These are phyloP conservation scores for Ariolimax columbianus DNA, from an alignment of 2,888 invertebrate species.

Conservation along the genomic window DNA sequence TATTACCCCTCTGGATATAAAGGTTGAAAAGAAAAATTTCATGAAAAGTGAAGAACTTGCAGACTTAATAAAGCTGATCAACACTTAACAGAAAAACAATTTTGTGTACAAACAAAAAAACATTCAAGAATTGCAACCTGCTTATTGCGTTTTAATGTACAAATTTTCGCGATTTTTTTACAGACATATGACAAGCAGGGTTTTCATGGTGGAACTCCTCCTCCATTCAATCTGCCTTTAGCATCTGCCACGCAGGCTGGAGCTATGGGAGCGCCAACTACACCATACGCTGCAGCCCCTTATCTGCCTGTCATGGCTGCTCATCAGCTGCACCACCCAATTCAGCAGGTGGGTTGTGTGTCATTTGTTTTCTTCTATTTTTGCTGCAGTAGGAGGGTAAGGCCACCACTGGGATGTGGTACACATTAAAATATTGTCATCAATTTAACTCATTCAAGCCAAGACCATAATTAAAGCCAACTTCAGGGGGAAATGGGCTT, in stretches of 20 bases:
- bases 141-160: neutral
- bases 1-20: no score
- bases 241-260: slow-evolving; percentile 71
- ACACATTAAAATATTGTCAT: no score
- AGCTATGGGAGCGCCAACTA: slow-evolving; percentile 73
- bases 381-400: no score
- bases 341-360: slow-evolving; percentile 67
- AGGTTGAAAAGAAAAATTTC: no score
- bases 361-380: neutral
- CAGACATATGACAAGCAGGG: slow-evolving; percentile 88
- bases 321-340: slow-evolving; percentile 71
- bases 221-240: slow-evolving; percentile 87
- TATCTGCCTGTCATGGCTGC: slow-evolving; percentile 73
- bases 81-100: neutral
- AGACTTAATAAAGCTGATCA: neutral
- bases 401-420: no score
- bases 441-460: no score
- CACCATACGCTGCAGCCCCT: slow-evolving; percentile 67
- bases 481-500: no score
- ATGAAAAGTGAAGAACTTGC: no score
- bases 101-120: neutral
- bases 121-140: neutral
- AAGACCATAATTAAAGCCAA: no score
- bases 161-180: neutral
- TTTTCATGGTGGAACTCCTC: slow-evolving; percentile 94